Percentiles rank a stretch among this genome's conserved stretches.
These are phyloP conservation scores for Ceratina australensis DNA, from an alignment of 1,140 invertebrate genomes.

Conservation along the genomic window DNA sequence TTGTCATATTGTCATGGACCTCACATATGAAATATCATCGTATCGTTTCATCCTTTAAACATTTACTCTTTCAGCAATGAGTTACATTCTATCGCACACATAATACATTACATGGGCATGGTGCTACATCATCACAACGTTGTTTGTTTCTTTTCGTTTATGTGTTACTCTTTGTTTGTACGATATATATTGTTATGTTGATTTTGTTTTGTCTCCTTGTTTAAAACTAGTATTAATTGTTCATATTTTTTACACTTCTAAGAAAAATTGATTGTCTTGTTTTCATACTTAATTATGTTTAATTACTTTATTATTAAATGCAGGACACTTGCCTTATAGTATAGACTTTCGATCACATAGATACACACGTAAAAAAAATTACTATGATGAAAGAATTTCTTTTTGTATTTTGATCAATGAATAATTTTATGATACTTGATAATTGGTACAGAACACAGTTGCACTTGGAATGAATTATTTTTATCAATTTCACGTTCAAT, in stretches of 20 bases:
- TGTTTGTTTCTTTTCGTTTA: constrained; percentile 6
- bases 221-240: constrained; percentile 17
- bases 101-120: constrained; percentile 9
- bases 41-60: not conserved
- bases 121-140: constrained; percentile 21
- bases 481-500: constrained; percentile 47
- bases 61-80: constrained; percentile 34
- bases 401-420: not conserved
- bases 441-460: constrained; percentile 10
- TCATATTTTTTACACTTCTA: not conserved
- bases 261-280: not conserved
- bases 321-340: no score
- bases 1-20: constrained; percentile 5
- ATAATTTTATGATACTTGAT: constrained; percentile 1
- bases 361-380: no score
- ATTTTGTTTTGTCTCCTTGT: constrained; percentile 1
- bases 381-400: no score
- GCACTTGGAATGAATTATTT: constrained; percentile 51
- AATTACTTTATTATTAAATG: constrained; percentile 1
- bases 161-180: constrained; percentile 13
- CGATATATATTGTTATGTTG: not conserved
- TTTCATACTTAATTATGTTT: not conserved
- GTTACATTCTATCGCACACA: not conserved
- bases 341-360: no score
- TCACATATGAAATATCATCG: constrained; percentile 6